Percentiles rank a stretch among this genome's conserved stretches.
These are phyloP conservation scores for Myrmecobius fasciatus DNA, from an alignment of 2,113 vertebrate genomes.

Conservation along the genomic window DNA sequence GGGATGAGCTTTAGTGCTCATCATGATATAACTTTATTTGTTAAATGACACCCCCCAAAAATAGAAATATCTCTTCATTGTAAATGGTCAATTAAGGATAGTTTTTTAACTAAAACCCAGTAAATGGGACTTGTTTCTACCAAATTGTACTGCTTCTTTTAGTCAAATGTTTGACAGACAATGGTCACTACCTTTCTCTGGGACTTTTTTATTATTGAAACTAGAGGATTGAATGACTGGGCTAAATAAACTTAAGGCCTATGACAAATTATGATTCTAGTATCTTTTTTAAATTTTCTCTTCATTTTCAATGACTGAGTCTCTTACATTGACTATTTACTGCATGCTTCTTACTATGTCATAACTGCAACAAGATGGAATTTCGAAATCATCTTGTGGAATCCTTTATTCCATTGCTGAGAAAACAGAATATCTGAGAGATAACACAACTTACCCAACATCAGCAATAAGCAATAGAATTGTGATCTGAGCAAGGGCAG, in stretches of 20 bases:
- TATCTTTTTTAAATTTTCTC: neutral
- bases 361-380: neutral
- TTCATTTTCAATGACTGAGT: neutral
- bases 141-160: neutral
- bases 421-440: neutral
- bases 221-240: neutral
- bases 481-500: neutral
- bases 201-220: neutral
- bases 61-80: neutral
- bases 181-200: neutral
- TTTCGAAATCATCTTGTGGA: neutral
- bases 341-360: neutral
- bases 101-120: neutral
- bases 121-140: neutral
- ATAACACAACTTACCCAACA: neutral
- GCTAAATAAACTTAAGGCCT: neutral
- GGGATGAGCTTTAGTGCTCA: too few species aligned
- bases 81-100: neutral
- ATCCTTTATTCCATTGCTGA: neutral
- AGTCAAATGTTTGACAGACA: neutral
- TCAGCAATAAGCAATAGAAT: neutral
- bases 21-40: too few species aligned
- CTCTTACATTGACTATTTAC: neutral
- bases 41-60: neutral
- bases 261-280: neutral